Conservation (phyloP, 2,888 invertebrate species). For the Lathronympha strigana region DNA sequence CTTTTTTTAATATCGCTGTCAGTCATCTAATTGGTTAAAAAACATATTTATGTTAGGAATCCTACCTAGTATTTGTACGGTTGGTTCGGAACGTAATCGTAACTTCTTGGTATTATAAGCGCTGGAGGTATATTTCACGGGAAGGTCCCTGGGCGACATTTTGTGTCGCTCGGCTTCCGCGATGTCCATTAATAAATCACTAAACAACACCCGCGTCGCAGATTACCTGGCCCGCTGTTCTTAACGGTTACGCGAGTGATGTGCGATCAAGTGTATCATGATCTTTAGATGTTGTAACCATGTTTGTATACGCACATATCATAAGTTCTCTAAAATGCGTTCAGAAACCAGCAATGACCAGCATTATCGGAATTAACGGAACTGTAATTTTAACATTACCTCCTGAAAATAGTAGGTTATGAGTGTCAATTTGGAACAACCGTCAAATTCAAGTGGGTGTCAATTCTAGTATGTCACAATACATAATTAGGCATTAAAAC, state of each 20-base stretch:
- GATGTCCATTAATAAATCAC: conserved; percentile 60
- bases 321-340: no score
- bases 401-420: no score
- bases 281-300: not conserved
- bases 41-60: not conserved
- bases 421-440: no score
- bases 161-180: conserved; percentile 17
- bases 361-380: no score
- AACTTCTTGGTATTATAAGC: conserved; percentile 26
- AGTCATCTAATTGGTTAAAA: not conserved
- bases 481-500: no score
- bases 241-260: not conserved
- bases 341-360: no score
- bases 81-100: conserved; percentile 33
- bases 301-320: no score
- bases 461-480: no score
- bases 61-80: not conserved
- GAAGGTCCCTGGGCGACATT: conserved; percentile 31
- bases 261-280: not conserved
- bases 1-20: no score
- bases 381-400: no score
- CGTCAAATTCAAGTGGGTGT: no score
- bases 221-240: conserved; percentile 27
- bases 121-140: conserved; percentile 32
- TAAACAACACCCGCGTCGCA: conserved; percentile 59